Evolutionary conservation across 2,888 invertebrate genomes (phyloP), one percentile per base, ranked within the genome.

Genomic region (Ashinkailepas kermadecensis): DNA sequence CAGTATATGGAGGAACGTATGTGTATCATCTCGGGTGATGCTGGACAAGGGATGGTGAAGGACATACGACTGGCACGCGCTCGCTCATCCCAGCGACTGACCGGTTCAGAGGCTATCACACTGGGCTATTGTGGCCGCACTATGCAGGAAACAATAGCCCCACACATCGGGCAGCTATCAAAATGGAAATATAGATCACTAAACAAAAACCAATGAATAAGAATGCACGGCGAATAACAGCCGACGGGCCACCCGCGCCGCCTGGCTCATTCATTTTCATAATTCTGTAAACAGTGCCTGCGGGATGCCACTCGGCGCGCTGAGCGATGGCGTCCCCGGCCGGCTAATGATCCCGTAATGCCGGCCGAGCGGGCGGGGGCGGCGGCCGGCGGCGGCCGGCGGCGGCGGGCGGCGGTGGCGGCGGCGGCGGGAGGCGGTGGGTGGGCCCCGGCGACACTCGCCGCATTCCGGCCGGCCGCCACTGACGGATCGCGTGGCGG

Each of bases 141-240:
- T 8, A 13, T 39, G 39, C 70, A 39, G 39, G 39, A 70, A 39
- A 70, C 39, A 70, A 39, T 39, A 70, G 39, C 15, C 39, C 39
- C 39, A 39, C n/a, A 39, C 39, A 39, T 39, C 70, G 70, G 15
- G 15, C 70, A 3, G 70, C 70, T 70, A 70, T 70, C 70, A 70
- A 70, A 70, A 70, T 70, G 70, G 70, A 70, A 70, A 70, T 70
- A 70, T 70, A 70, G 70, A 70, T 70, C 70, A 70, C 70, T 70
- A 70, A 70, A 70, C 70, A 70, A 70, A 70, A 70, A 39, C 70
- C 70, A 70, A 70, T 70, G 70, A 12, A 70, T 70, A 70, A 54
- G 70, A 70, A 70, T 70, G 70, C 70, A 15, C 13, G 70, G 70
- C 70, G 70, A 70, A 70, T 70, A 70, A 8, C 39, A 18, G 39